Base-by-base conservation (phyloP, 2,113 vertebrate species). In the Protobothrops mucrosquamatus region DNA sequence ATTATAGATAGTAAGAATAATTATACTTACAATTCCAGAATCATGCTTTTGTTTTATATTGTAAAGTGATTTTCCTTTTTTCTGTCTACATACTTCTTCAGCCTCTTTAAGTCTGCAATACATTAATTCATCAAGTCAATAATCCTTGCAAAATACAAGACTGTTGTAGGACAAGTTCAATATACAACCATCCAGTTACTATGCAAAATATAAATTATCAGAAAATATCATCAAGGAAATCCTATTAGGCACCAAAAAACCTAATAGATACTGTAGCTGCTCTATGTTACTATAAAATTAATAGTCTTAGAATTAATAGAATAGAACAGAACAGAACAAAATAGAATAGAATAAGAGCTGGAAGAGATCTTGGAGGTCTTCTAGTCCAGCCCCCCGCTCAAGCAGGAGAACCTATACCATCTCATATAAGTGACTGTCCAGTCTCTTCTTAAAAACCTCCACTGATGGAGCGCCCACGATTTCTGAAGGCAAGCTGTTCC, bases 31-130 rank as follows among this genome's bases (percentile, higher is more conserved):
- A 46, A 99, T 99, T 97, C 99, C 99, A 24, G 99, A 98, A 89
- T 99, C 98, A 15, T 99, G 98, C 97, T 98, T 99, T 92, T 98
- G 99, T 98, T 98, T 99, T 97, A 99, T 98, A 93, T 98, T 99
- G 97, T 99, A 99, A 4, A 98, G 97, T 0, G 98, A 98, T 95
- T 99, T 99, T 93, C 99, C 99, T 96, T 99, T 99, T 92, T 98
- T 99, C 96, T 99, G 99, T 39, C 98, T 97, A 95, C 98, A 99
- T 91, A 98, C 97, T 95, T 99, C 99, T 94, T 99, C 98, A 22
- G 99, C 99, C 95, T 98, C 98, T 97, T 99, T 99, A 92, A 99
- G 98, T 96, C 99, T 99, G 95, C 64, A 92, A 23, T 24, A 90
- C 43, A 93, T 64, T 88, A 93, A 34, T 94, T 4, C 3, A 81